A percentile compares a stretch with the other conserved stretches of the same genome.
phyloP scores from a whole-genome alignment of 1,140 invertebrate genomes.

The Trichonephila inaurata region DNA sequence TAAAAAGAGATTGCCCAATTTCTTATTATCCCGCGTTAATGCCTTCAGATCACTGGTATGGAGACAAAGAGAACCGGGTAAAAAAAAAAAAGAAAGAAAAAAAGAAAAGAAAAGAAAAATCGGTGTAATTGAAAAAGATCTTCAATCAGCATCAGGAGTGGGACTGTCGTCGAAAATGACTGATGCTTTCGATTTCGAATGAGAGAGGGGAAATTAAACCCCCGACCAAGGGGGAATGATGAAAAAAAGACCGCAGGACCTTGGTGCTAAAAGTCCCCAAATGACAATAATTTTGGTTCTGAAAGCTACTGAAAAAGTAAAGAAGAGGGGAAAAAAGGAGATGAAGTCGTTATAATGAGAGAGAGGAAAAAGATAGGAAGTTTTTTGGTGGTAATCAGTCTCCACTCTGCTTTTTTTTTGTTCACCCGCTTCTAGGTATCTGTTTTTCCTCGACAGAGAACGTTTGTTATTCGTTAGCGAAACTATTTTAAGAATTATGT shows the following conservation, averaged over 20 bases:
- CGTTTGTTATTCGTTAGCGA: too few relatives aligned
- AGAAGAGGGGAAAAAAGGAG: background rate
- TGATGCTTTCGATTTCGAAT: conserved; percentile 56
- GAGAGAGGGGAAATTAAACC: conserved; percentile 64
- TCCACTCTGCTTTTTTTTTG: background rate
- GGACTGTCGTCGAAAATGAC: conserved; percentile 61
- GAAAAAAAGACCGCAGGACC: conserved; percentile 47
- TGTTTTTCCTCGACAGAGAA: too few relatives aligned
- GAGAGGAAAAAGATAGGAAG: background rate
- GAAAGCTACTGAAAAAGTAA: conserved; percentile 48
- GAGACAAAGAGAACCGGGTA: too few relatives aligned
- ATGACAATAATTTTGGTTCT: conserved; percentile 68
- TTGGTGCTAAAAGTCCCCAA: conserved; percentile 61
- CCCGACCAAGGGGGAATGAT: background rate
- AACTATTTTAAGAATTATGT: too few relatives aligned
- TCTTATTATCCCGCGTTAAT: background rate
- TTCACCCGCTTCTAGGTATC: background rate
- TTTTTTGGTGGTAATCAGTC: conserved; percentile 11
- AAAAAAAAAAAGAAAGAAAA: background rate
- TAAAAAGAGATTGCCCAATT: background rate
- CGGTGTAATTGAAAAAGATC: conserved; percentile 64
- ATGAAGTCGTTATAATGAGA: conserved; percentile 39
- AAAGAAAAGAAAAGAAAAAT: background rate
- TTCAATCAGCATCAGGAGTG: conserved; percentile 30
- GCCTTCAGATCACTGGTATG: background rate